Percentiles rank a stretch among this genome's conserved stretches.
Evolutionary conservation across 1,140 invertebrate species (phyloP).

Genomic region (Melitaea cinxia): DNA sequence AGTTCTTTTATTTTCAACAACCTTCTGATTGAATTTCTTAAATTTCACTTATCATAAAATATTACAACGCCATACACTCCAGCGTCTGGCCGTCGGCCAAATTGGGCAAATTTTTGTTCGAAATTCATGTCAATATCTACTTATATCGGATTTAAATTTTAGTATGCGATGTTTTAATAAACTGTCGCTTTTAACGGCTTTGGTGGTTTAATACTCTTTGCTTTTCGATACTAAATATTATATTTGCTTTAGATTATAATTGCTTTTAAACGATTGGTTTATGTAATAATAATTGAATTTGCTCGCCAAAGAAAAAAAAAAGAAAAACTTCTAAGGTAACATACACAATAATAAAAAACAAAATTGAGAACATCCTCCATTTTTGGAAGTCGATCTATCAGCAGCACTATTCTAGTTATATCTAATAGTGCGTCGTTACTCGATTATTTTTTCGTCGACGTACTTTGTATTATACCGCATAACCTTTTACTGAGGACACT

Average conservation of each 20-base stretch:
- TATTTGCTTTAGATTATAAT: not conserved
- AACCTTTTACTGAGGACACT: too few species aligned
- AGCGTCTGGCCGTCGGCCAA: not conserved
- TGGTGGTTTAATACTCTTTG: constrained; percentile 1
- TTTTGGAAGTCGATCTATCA: too few species aligned
- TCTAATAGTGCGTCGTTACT: too few species aligned
- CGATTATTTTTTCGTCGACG: too few species aligned
- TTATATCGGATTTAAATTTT: not conserved
- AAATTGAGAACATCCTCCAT: too few species aligned
- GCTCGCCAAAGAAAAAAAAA: too few species aligned
- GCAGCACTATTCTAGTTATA: too few species aligned
- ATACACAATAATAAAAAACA: too few species aligned
- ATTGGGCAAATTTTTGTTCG: constrained; percentile 8
- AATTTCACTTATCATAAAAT: not conserved
- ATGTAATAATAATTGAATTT: not conserved
- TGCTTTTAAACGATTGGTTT: not conserved
- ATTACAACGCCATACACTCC: not conserved
- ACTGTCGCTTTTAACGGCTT: constrained; percentile 3
- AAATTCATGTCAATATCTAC: constrained; percentile 4
- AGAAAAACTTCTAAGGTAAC: too few species aligned
- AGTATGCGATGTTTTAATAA: constrained; percentile 4
- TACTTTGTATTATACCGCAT: too few species aligned
- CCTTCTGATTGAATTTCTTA: not conserved
- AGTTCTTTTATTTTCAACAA: not conserved
- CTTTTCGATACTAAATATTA: constrained; percentile 1